Base-by-base conservation (phyloP, 2,888 invertebrate species). In the Keiferia lycopersicella region DNA sequence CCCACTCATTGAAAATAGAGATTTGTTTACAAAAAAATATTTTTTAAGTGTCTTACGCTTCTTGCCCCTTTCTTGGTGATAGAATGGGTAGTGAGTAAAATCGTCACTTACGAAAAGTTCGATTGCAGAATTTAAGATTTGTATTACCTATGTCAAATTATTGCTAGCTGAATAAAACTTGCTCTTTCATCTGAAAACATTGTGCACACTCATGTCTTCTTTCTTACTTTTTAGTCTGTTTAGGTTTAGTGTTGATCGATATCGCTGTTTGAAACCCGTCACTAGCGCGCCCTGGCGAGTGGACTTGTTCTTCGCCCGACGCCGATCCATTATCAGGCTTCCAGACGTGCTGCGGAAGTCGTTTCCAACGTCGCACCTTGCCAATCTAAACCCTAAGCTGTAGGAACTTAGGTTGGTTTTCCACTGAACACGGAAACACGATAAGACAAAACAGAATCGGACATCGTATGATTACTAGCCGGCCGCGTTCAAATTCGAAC, bases 401-500 rank as follows among this genome's bases (percentile, higher is more conserved):
- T 0, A 0, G 0, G 1, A 0, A 0, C 4, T 66, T 79, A 87
- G 69, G 81, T 77, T 63, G 64, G 72, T 62, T 75, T 71, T 84
- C 48, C 67, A 65, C 65, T 73, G 70, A 12, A 58, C 22, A 30
- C 53, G 50, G 64, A 57, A 65, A 73, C 73, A 72, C 75, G 83
- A 83, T 90, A 90, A 82, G 85, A 78, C 88, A 74, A 81, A 83
- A 81, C 86, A 84, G 87, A 85, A 84, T 81, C 83, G 80, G 81
- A 85, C 84, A 82, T 82, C 84, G 83, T 88, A 86, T 91, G 91
- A 91, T 91, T 91, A 91, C 90, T 86, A 87, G 87, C 82, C 85
- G 82, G 79, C 78, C 79, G 73, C 79, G 82, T 81, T 83, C 73
- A 80, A 77, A 77, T 74, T 79, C 77, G 77, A 88, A 88, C 80